Evolutionary conservation across 2,888 invertebrate genomes (phyloP).

Genomic region (Diarsia rubi): DNA sequence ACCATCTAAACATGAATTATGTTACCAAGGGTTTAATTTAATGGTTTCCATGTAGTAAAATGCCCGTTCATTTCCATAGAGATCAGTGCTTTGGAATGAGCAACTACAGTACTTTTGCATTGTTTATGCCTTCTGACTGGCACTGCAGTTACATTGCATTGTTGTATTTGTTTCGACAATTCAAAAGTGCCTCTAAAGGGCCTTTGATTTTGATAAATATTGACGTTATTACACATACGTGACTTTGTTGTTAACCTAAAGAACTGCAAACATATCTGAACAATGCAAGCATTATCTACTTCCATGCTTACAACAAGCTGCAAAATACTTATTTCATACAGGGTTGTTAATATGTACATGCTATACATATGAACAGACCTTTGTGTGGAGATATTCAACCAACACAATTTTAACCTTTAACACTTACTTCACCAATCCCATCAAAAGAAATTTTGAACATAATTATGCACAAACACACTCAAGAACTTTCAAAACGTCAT

Average conservation of each 20-base stretch:
- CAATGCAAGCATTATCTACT: conserved; percentile 2
- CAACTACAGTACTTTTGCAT: too few species aligned
- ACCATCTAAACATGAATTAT: too few species aligned
- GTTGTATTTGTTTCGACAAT: too few species aligned
- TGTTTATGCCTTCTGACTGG: too few species aligned
- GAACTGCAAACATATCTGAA: background rate
- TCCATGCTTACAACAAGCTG: background rate
- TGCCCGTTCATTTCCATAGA: too few species aligned
- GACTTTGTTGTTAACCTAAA: background rate
- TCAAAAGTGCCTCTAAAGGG: too few species aligned
- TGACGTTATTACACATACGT: background rate
- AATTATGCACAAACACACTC: conserved; percentile 33
- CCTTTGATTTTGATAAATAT: background rate
- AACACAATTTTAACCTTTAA: background rate
- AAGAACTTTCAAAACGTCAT: conserved; percentile 49
- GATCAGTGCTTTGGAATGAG: too few species aligned
- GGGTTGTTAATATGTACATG: background rate
- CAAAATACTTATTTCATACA: background rate
- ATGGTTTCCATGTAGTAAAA: too few species aligned
- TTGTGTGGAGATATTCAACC: background rate
- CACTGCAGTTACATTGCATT: too few species aligned
- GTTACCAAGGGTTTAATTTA: too few species aligned
- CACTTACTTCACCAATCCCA: background rate
- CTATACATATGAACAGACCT: background rate
- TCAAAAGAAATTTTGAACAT: conserved; percentile 13